Evolutionary conservation across 2,797 vertebrate genomes (phyloP), one percentile per base, ranked within the genome.

Genomic region (Chrysocyon brachyurus): DNA sequence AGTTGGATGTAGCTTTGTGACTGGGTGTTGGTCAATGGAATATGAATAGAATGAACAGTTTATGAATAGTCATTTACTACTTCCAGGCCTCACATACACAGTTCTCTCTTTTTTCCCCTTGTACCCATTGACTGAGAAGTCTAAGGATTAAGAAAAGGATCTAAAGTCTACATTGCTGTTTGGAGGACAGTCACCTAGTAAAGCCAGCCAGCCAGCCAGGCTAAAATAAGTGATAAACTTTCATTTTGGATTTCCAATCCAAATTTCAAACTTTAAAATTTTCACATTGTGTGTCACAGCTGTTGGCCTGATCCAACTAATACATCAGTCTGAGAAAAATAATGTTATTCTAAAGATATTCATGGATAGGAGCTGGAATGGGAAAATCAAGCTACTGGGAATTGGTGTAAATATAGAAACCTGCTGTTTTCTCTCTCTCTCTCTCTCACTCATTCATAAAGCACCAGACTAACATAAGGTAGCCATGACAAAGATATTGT

Each of bases 211-310:
- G 46, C 16, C 63, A 75, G 12, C 21, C 3, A 91, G 22, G 2
- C 3, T 68, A 61, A 75, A 12, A 79, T 1, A 15, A 70, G 59
- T 26, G 26, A 33, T 16, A 90, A 81, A 84, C 31, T 73, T 88
- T 92, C 31, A 68, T 28, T 90, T 83, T 90, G 46, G 40, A 73
- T 94, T 73, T 82, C 66, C 28, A 83, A 66, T n/a, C n/a, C 81
- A 91, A 73, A 94, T 52, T 75, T 94, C 66, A 85, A 90, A 94
- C 36, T 75, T 93, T 56, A 82, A 87, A 85, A 54, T 4, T 7
- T 73, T 75, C 14, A 90, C 79, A 26, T 57, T 73, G 22, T 63
- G 0, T 90, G 12, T 68, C 28, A 17, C 24, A 83, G 46, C 26
- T 78, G 83, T 92, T 88, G 82, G 21, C 56, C 56, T 64, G 12